Evolutionary conservation across 2,797 vertebrate species (phyloP).

Genomic region (Argya squamiceps): DNA sequence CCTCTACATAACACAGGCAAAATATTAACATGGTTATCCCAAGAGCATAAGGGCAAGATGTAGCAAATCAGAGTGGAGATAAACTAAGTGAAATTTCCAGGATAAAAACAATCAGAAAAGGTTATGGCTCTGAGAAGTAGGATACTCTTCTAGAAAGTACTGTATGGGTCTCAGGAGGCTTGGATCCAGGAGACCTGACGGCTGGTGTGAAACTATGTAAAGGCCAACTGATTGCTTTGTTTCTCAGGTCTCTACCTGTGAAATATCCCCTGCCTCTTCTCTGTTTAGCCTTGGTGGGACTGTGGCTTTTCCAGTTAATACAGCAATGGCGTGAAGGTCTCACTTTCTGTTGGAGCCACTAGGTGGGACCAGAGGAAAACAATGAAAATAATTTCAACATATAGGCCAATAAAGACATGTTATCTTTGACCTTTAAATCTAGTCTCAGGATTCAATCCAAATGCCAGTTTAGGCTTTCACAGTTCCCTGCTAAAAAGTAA

Average conservation of each 20-base stretch:
- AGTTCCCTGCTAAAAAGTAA: background rate
- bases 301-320: background rate
- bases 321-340: background rate
- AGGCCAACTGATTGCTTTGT: background rate
- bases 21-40: conserved; percentile 51
- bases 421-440: background rate
- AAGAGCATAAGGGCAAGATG: background rate
- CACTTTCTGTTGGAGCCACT: background rate
- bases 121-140: background rate
- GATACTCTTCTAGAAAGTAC: background rate
- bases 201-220: background rate
- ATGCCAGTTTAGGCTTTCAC: background rate
- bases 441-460: background rate
- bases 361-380: conserved; percentile 27
- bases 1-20: background rate
- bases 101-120: background rate
- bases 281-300: background rate
- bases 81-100: background rate
- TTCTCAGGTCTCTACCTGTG: background rate
- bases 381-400: background rate
- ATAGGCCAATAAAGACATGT: background rate
- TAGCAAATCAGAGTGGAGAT: background rate
- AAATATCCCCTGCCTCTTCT: background rate
- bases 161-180: background rate
- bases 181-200: background rate